Percentiles rank a stretch among this genome's conserved stretches.
phyloP scores from a whole-genome alignment of 37 sponge, comb jelly and placozoan species.

The Geodia barretti region DNA sequence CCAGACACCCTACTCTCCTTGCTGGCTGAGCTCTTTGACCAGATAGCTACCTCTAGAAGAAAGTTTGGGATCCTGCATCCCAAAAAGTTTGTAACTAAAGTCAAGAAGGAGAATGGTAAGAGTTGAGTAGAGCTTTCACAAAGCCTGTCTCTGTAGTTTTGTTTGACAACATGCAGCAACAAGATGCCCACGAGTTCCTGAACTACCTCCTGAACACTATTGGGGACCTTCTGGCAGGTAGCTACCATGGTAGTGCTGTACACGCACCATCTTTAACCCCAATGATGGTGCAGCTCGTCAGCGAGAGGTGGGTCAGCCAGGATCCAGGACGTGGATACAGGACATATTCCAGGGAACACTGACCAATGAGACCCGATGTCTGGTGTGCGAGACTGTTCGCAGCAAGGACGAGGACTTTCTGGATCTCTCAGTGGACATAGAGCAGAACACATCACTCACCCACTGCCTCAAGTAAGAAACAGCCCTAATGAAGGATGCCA shows the following conservation, averaged over 20 bases:
- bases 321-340: constrained; percentile 80
- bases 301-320: constrained; percentile 1
- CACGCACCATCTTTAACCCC: no score
- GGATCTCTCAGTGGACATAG: constrained; percentile 96
- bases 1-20: constrained; percentile 79
- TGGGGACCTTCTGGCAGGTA: constrained; percentile 79
- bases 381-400: constrained; percentile 92
- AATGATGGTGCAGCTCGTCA: constrained; percentile 41
- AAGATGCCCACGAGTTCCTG: constrained; percentile 99
- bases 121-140: background rate
- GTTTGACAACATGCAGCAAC: constrained; percentile 94
- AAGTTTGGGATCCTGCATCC: constrained; percentile 55
- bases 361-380: constrained; percentile 94
- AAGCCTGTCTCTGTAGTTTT: constrained; percentile 32
- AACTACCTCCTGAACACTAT: constrained; percentile 97
- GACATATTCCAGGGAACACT: constrained; percentile 91
- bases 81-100: constrained; percentile 60
- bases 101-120: constrained; percentile 89
- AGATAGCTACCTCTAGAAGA: constrained; percentile 58
- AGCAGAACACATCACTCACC: constrained; percentile 94
- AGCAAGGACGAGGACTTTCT: constrained; percentile 96
- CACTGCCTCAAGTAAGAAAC: constrained; percentile 84
- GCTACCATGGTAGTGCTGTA: no score
- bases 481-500: no score
- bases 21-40: constrained; percentile 84